Base-by-base conservation (phyloP, 2,113 vertebrate species). In the Nasalis larvatus region DNA sequence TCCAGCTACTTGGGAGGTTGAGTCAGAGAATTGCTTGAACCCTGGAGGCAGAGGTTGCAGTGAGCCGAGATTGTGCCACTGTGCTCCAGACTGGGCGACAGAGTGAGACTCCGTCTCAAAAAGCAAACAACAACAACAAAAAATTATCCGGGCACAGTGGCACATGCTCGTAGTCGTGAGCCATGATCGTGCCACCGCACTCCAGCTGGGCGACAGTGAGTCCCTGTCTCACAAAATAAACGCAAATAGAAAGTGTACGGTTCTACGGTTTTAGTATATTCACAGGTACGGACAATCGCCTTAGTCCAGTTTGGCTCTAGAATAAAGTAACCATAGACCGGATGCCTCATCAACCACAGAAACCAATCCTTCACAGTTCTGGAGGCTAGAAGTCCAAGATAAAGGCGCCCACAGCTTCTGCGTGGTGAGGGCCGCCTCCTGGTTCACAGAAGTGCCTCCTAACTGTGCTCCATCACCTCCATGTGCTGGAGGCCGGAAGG, bases 251-350 rank as follows among this genome's bases (percentile, higher is more conserved):
- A 60, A 60, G 23, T 52, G 3, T 7, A 1, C 20, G 6, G 5
- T 5, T 45, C 71, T 3, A 1, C 0, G 49, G 68, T 3, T 30
- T 27, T 40, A 32, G 18, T 32, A 0, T 8, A 3, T 25, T 21
- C 6, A 4, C 27, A 35, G 71, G 52, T 32, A 7, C 18, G 4
- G 45, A 58, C 37, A 12, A 23, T 32, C 0, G 17, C 25, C 35
- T 37, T 4, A 3, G 18, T 25, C 21, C 12, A 1, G n/a, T 37
- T 9, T 12, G 20, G 35, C 20, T 81, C 21, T 77, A 30, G 14
- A 47, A 77, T 8, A 17, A 77, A 45, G 42, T 30, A 25, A 30
- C 74, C 6, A 1, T 45, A 77, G 21, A 74, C 71, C 35, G 3
- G 21, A 25, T 7, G 25, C 23, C 12, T 45, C 9, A 4, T 27